A percentile compares a stretch with the other conserved stretches of the same genome.
These are phyloP conservation scores for Podiceps cristatus DNA, from an alignment of 2,113 vertebrate genomes.

Conservation along the genomic window DNA sequence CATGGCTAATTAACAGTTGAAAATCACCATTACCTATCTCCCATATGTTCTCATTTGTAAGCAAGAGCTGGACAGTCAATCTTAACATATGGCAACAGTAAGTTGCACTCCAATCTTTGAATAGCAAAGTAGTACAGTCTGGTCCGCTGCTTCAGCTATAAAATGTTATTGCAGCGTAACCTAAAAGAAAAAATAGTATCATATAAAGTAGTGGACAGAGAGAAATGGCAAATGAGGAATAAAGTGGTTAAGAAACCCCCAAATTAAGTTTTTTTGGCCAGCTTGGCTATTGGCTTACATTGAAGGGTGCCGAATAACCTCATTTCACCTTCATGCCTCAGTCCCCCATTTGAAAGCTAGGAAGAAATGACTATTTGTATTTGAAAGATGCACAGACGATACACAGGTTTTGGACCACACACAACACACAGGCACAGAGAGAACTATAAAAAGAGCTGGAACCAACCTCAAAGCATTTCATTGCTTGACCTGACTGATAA, in stretches of 20 bases:
- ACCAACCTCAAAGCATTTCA: neutral
- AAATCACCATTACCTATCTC: constrained; percentile 50
- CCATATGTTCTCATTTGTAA: constrained; percentile 47
- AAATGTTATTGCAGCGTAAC: neutral
- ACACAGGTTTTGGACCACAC: neutral
- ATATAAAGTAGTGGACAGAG: neutral
- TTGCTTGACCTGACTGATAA: neutral
- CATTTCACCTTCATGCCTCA: neutral
- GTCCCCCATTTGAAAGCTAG: neutral
- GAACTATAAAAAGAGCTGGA: neutral
- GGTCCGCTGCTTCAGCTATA: constrained; percentile 3
- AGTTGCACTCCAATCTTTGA: neutral
- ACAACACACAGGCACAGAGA: neutral
- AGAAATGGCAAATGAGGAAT: neutral
- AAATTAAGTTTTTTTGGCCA: neutral
- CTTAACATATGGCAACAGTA: constrained; percentile 48
- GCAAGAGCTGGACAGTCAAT: constrained; percentile 16
- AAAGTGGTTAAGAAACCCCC: neutral
- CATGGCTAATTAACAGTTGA: constrained; percentile 24
- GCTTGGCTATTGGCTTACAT: neutral
- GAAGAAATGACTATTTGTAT: neutral
- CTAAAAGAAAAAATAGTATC: neutral
- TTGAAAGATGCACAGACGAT: neutral
- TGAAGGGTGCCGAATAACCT: neutral
- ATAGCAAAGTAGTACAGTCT: constrained; percentile 29